These are phyloP conservation scores for Pardosa pseudoannulata DNA, from an alignment of 2,888 invertebrate genomes.

Conservation along the genomic window DNA sequence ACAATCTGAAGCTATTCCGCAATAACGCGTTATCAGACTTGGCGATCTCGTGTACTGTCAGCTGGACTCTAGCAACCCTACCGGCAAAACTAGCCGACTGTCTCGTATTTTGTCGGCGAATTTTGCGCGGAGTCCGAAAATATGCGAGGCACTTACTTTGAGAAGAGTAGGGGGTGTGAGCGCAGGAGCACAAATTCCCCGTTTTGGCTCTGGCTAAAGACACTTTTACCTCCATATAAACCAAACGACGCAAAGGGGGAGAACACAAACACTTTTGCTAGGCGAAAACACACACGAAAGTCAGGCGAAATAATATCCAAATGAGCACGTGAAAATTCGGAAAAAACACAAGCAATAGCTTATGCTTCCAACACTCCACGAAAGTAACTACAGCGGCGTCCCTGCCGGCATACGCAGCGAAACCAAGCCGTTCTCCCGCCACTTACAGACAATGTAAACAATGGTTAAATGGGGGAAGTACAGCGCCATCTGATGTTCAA, in stretches of 20 bases:
- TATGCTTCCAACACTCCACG: too few species aligned
- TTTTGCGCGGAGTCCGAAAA: neutral
- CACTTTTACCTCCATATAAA: constrained; percentile 69
- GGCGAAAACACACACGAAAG: neutral
- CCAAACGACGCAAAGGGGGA: neutral
- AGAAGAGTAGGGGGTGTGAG: constrained; percentile 53
- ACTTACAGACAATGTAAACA: constrained; percentile 54
- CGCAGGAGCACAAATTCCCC: constrained; percentile 67
- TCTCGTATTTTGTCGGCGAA: neutral
- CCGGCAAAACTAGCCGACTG: neutral
- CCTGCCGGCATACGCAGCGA: neutral
- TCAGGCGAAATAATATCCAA: neutral
- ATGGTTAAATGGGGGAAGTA: neutral
- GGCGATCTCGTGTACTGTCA: neutral
- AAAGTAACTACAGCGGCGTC: constrained; percentile 18
- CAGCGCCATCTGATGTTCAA: constrained; percentile 43
- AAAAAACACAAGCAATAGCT: neutral
- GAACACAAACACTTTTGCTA: constrained; percentile 1
- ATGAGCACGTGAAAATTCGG: neutral
- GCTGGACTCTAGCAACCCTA: neutral
- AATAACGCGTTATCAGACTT: too few species aligned
- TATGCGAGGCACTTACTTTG: constrained; percentile 34
- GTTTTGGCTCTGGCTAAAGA: constrained; percentile 66
- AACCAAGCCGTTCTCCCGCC: constrained; percentile 45
- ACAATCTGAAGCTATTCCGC: too few species aligned